These are phyloP conservation scores for Ariopsis seemanni DNA, from an alignment of 2,113 vertebrate species.

Conservation along the genomic window DNA sequence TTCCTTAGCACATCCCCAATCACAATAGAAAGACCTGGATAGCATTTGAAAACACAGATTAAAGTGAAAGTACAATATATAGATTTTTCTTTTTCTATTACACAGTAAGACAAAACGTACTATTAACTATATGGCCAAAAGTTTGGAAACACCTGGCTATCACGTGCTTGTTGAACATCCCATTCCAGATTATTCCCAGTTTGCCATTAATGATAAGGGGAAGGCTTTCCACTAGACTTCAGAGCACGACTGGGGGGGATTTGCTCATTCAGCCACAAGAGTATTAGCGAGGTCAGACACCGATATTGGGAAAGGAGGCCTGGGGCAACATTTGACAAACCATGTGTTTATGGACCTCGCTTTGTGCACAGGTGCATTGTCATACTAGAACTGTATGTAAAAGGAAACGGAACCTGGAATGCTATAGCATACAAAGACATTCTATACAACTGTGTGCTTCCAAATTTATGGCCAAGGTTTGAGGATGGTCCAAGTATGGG, in stretches of 20 bases:
- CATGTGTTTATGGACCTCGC: not conserved
- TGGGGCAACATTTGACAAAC: not conserved
- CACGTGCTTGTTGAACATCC: not conserved
- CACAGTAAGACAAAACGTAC: not conserved
- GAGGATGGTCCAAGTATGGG: not conserved
- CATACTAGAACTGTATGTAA: not conserved
- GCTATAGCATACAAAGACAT: no score
- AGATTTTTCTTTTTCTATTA: no score
- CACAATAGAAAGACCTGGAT: constrained; percentile 88
- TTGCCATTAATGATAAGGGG: not conserved
- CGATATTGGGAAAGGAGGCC: no score
- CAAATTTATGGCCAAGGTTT: not conserved
- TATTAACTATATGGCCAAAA: not conserved
- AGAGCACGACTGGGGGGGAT: not conserved
- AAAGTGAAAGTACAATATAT: no score
- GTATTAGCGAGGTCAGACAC: not conserved
- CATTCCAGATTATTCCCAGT: not conserved
- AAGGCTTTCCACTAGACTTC: not conserved
- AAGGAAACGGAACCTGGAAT: no score
- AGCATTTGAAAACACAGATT: not conserved
- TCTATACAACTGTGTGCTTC: not conserved
- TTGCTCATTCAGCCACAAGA: not conserved
- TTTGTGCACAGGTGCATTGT: not conserved
- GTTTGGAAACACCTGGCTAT: not conserved
- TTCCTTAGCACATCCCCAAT: constrained; percentile 86